phyloP scores from a whole-genome alignment of 2,113 vertebrate genomes.

The Melanostigma gelatinosum region DNA sequence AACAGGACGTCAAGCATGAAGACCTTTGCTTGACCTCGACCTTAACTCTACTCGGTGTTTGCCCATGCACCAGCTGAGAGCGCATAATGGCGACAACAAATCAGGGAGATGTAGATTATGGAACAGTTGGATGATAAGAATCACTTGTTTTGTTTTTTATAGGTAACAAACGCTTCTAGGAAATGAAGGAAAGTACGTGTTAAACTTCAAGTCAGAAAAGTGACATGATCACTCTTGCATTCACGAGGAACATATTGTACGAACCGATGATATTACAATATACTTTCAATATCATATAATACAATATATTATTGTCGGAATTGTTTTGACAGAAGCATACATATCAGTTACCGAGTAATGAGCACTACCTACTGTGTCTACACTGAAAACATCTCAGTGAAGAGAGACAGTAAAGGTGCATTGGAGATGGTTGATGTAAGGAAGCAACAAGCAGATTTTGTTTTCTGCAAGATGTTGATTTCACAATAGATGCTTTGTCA shows the following conservation, averaged over 20 bases:
- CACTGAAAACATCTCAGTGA: not conserved
- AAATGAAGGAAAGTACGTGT: not conserved
- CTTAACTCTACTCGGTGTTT: not conserved
- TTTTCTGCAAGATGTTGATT: not conserved
- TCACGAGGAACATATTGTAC: not conserved
- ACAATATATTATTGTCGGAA: not conserved
- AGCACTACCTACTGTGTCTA: not conserved
- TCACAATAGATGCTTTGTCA: not conserved
- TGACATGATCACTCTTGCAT: not conserved
- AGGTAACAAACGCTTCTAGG: not conserved
- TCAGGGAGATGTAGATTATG: constrained; percentile 1
- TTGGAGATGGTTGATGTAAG: not conserved
- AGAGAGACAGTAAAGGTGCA: not conserved
- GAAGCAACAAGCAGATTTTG: not conserved
- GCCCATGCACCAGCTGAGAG: not conserved
- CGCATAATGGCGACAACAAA: constrained; percentile 15
- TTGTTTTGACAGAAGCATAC: not conserved
- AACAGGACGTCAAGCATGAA: constrained; percentile 20
- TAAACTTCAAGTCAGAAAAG: not conserved
- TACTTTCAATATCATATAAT: too few species aligned
- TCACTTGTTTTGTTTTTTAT: not conserved
- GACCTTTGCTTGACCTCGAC: constrained; percentile 26
- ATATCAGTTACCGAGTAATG: not conserved
- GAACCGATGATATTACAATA: not conserved
- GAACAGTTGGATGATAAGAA: not conserved